These are phyloP conservation scores for Temnothorax ravouxi DNA, from an alignment of 2,888 invertebrate genomes.

Conservation along the genomic window DNA sequence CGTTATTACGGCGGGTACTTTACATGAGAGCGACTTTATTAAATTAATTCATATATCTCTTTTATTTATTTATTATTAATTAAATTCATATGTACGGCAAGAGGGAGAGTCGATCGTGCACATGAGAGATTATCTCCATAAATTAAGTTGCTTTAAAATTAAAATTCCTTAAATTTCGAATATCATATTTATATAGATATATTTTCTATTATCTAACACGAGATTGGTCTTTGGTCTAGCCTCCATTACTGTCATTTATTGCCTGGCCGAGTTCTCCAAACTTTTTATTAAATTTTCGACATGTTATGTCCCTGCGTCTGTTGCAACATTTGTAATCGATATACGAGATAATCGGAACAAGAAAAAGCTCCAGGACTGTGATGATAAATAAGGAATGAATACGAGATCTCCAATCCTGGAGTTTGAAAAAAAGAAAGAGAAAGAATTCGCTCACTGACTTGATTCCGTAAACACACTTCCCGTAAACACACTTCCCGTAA, in stretches of 20 bases:
- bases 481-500: no score
- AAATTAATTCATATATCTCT: background rate
- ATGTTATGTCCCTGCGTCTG: background rate
- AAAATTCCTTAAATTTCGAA: background rate
- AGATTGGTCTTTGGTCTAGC: no score
- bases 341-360: background rate
- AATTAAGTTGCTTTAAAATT: background rate
- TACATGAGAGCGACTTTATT: background rate
- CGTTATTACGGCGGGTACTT: background rate
- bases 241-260: background rate
- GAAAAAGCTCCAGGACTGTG: background rate
- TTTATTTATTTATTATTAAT: conserved; percentile 10
- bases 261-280: background rate
- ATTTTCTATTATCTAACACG: background rate
- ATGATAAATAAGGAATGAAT: background rate
- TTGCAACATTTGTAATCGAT: background rate
- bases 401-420: background rate
- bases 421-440: no score
- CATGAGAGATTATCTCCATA: background rate
- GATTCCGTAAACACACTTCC: no score
- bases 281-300: background rate
- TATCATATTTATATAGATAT: no score
- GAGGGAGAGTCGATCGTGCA: background rate
- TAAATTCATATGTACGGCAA: background rate
- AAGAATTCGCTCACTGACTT: no score